Evolutionary conservation across 2,113 vertebrate species (phyloP), one percentile per base, ranked within the genome.

Genomic region (Ammodytes marinus): DNA sequence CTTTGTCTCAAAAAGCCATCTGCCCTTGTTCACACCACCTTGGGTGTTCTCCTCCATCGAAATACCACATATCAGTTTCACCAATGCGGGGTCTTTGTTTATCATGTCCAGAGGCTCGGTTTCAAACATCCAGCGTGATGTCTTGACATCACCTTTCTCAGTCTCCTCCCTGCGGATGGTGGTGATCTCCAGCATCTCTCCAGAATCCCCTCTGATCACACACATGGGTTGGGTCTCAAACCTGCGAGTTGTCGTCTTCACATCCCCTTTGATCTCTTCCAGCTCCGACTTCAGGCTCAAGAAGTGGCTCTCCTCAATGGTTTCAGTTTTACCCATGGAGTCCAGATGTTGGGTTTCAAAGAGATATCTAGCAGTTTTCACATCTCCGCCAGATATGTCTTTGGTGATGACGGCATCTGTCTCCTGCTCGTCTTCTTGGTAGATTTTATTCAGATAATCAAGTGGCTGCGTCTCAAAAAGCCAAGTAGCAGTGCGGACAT

Each of bases 281-380:
- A 97, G 92, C 86, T 97, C 96, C 47, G 96, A 96, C 82, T 94
- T 97, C 42, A 96, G 93, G 58, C 95, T 95, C 45, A 97, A 76
- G 66, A 97, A 95, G 80, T 96, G 93, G 61, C 90, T 86, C 80
- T 97, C 95, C 66, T 96, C 95, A 6, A 96, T 94, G 52, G 94
- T 95, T 79, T 95, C 95, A 8, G 95, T 95, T 84, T 96, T 95
- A 7, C 95, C 92, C 15, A 96, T 82, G 58, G 94, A 95, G 85
- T 97, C 95, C 35, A 96, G 77, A 74, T 96, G 95, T 78, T 97
- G 95, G 43, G 95, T 97, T 93, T 98, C 96, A 92, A 97, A 97
- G 83, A 96, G 91, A 74, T 97, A 95, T 70, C 94, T 95, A 49
- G 96, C 95, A 0, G 95, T 96, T 92, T 95, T 99, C 37, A 97